phyloP scores from a whole-genome alignment of 35 echinoderm and acorn worm genomes.

The Ophioderma brevispina region DNA sequence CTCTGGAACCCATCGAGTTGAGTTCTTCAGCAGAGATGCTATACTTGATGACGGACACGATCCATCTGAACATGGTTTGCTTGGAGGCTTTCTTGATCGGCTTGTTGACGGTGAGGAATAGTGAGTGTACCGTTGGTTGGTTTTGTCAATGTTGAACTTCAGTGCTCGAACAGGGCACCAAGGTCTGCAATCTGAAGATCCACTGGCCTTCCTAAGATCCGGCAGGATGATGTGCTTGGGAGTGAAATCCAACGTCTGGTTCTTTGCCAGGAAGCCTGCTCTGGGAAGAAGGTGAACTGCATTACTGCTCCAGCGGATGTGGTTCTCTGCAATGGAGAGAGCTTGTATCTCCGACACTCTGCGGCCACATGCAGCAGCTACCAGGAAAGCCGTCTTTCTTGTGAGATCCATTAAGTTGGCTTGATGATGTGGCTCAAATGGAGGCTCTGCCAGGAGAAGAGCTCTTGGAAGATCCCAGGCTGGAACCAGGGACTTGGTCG shows the following conservation, averaged over 20 bases:
- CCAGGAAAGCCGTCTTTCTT: too few relatives aligned
- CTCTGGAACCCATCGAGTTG: background rate
- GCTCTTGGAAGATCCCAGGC: background rate
- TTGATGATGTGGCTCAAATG: background rate
- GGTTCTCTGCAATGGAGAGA: background rate
- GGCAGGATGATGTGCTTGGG: background rate
- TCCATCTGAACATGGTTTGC: constrained; percentile 16
- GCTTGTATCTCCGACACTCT: constrained; percentile 9
- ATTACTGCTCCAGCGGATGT: too few relatives aligned
- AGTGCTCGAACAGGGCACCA: too few relatives aligned
- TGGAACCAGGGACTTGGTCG: background rate
- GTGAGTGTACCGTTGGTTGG: too few relatives aligned
- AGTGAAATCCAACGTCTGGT: too few relatives aligned
- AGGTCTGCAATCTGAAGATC: background rate
- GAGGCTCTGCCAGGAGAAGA: background rate
- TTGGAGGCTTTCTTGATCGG: too few relatives aligned
- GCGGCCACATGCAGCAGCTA: too few relatives aligned
- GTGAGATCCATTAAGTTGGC: too few relatives aligned
- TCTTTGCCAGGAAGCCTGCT: too few relatives aligned
- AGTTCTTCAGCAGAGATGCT: too few relatives aligned
- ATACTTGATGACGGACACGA: background rate
- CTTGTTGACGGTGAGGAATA: too few relatives aligned
- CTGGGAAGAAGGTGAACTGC: too few relatives aligned
- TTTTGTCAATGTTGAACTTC: constrained; percentile 6
- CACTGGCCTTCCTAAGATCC: background rate